Evolutionary conservation across 2,113 vertebrate species (phyloP).

Genomic region (Physeter macrocephalus): DNA sequence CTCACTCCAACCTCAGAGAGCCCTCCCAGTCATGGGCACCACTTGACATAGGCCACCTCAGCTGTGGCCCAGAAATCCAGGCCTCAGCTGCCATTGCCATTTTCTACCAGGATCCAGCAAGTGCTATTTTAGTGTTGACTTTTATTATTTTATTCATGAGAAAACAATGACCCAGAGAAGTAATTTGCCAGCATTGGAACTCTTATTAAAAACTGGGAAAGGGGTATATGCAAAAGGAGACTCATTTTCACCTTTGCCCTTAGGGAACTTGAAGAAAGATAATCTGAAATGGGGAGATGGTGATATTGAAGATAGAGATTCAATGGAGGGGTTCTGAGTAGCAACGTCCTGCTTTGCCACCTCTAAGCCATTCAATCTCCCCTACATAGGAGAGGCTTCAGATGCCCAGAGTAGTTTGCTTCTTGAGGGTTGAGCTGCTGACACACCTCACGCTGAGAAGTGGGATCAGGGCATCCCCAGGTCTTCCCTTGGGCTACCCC

Average conservation of each 20-base stretch:
- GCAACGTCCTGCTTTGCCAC: background rate
- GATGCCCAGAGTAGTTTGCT: background rate
- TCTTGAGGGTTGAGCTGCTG: background rate
- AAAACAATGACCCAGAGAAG: no score
- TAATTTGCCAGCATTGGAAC: no score
- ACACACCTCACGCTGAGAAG: background rate
- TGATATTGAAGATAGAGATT: background rate
- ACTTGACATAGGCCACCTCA: no score
- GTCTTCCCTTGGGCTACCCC: background rate
- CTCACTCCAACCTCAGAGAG: no score
- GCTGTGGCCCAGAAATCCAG: no score
- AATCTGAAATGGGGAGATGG: background rate
- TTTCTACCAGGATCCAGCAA: background rate
- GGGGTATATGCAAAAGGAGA: no score
- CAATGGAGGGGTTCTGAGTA: background rate
- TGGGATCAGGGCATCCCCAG: background rate
- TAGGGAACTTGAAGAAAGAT: background rate
- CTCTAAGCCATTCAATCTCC: background rate
- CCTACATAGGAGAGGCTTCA: background rate
- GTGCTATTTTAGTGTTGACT: background rate
- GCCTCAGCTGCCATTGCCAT: no score
- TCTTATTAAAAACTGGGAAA: no score
- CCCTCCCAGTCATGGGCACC: no score
- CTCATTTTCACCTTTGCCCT: no score
- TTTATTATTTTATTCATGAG: no score